Conservation (phyloP, 2,797 vertebrate genomes). For the Sebastes itinus region DNA sequence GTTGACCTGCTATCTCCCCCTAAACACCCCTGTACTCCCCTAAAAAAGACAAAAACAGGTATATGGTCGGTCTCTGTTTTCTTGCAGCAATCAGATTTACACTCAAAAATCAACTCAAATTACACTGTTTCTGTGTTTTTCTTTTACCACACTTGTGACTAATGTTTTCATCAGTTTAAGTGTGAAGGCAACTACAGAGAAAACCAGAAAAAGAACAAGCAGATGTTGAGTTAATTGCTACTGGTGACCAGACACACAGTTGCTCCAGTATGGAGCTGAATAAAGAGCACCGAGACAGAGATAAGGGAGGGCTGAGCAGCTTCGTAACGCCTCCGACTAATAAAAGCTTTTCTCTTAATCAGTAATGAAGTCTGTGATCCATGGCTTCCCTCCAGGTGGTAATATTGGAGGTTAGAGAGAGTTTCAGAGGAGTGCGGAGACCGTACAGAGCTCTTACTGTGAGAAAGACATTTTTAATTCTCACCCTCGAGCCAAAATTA, state of each 20-base stretch:
- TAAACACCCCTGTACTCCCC: too few relatives aligned
- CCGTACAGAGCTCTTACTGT: not conserved
- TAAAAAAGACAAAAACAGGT: too few relatives aligned
- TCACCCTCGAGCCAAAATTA: not conserved
- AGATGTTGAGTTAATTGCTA: slow-evolving; percentile 18
- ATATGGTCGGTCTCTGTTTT: too few relatives aligned
- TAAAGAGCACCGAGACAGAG: slow-evolving; percentile 2
- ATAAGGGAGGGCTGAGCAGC: slow-evolving; percentile 13
- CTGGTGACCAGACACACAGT: not conserved
- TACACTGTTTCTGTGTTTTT: not conserved
- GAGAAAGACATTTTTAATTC: not conserved
- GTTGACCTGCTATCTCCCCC: too few relatives aligned
- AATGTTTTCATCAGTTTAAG: not conserved
- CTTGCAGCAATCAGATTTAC: too few relatives aligned
- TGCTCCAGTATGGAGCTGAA: slow-evolving; percentile 4
- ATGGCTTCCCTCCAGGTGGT: slow-evolving; percentile 30
- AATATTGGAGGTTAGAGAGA: not conserved
- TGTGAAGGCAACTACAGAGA: not conserved
- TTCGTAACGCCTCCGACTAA: slow-evolving; percentile 19
- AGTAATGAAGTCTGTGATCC: slow-evolving; percentile 48
- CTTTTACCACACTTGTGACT: not conserved
- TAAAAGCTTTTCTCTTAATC: slow-evolving; percentile 56
- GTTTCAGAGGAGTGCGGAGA: not conserved
- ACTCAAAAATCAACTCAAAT: too few relatives aligned
- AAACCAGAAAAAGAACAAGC: not conserved